These are phyloP conservation scores for Papilio protenor DNA, from an alignment of 2,888 invertebrate genomes.

Conservation along the genomic window DNA sequence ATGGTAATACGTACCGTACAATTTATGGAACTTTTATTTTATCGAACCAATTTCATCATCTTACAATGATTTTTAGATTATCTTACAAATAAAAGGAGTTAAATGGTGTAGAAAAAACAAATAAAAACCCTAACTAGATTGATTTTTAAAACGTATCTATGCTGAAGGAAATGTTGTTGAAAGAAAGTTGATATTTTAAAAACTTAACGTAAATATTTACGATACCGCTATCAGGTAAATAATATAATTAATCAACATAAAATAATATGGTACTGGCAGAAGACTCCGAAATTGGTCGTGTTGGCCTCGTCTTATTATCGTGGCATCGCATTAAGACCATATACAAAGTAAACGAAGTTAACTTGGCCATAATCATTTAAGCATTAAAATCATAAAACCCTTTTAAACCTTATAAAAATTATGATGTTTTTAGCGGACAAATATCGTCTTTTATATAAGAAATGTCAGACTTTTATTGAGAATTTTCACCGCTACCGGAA, in stretches of 20 bases:
- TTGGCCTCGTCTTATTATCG: constrained; percentile 24
- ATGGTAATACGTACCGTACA: too few species aligned
- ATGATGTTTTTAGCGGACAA: too few species aligned
- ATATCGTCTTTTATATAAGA: too few species aligned
- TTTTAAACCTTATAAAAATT: neutral
- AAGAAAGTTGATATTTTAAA: neutral
- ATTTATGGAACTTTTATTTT: too few species aligned
- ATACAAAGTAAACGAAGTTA: constrained; percentile 1
- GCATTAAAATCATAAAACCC: neutral
- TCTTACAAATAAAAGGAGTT: too few species aligned
- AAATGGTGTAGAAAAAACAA: too few species aligned
- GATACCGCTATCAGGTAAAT: neutral
- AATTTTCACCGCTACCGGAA: too few species aligned
- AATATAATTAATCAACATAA: constrained; percentile 1
- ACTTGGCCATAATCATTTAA: neutral
- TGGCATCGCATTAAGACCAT: constrained; percentile 19
- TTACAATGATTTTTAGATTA: too few species aligned
- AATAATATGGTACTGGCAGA: constrained; percentile 1
- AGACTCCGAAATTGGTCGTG: constrained; percentile 16
- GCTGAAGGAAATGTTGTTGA: too few species aligned
- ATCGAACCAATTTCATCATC: too few species aligned
- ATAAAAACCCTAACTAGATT: too few species aligned
- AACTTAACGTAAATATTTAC: constrained; percentile 2
- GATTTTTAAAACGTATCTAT: neutral
- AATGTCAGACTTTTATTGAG: too few species aligned